Base-by-base conservation (phyloP, 2,888 invertebrate genomes). In the Lomographa bimaculata region DNA sequence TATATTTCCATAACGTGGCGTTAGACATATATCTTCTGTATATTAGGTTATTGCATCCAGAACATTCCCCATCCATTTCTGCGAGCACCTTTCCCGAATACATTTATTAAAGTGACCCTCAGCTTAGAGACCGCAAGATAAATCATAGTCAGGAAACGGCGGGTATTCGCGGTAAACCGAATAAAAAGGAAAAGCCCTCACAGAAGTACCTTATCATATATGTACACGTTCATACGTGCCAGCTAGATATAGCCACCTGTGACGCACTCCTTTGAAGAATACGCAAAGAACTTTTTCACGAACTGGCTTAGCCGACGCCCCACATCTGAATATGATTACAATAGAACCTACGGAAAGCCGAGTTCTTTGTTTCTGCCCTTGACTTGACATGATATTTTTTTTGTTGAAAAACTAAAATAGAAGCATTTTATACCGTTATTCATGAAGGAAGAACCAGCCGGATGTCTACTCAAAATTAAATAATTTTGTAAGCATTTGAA, bases 41-140 rank as follows among this genome's bases (percentile, higher is more conserved):
- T 73, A 74, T 76, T 71, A 79, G 68, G 69, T 79, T 78, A 80
- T 80, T 79, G 76, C 80, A 78, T 78, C 69, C 66, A 73, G 72
- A 77, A 72, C 72, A 72, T 72, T 71, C 64, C 61, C 71, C 80
- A 76, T 81, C 78, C 67, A 81, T 80, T 80, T 78, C 65, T 63
- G 60, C 64, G 69, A 72, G 76, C 75, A 79, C 79, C 80, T 81
- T 79, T 67, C 77, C 82, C 76, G 73, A 83, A 85, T 79, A 83
- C 80, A 85, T 87, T 85, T 86, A 86, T 86, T 84, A 85, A 85
- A 85, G 80, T 84, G 87, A 87, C 86, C 86, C 85, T 70, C 75
- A 74, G 80, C 79, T 78, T 74, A 74, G 72, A 77, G 71, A 67
- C 78, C 75, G 78, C 76, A 57, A 80, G 73, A 86, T 87, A 87